Percentiles rank a stretch among this genome's conserved stretches.
Conservation (phyloP, 2,888 invertebrate species). For the Campopleginae sp. region DNA sequence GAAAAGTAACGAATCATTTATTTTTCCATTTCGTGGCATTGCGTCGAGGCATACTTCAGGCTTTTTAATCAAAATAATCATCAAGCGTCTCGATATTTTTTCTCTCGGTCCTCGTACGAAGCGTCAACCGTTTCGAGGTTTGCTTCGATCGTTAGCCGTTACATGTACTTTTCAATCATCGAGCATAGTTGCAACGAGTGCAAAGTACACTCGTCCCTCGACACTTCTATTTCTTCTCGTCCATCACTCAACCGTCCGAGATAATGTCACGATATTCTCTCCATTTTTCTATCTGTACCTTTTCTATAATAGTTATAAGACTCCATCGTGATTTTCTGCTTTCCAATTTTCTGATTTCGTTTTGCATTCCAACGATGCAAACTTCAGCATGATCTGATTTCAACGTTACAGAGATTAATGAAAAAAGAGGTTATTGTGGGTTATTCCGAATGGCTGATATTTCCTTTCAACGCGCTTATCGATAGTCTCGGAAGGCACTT, state of each 20-base stretch:
- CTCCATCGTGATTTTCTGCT: background rate
- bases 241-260: slow-evolving; percentile 19
- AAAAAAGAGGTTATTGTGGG: background rate
- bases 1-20: too few relatives aligned
- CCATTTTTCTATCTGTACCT: background rate
- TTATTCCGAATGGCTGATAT: slow-evolving; percentile 61
- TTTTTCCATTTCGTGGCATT: too few relatives aligned
- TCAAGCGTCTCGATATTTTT: background rate
- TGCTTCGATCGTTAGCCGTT: background rate
- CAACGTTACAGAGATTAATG: background rate
- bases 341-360: background rate
- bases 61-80: too few relatives aligned
- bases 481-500: slow-evolving; percentile 29
- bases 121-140: slow-evolving; percentile 12
- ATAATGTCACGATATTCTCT: slow-evolving; percentile 45
- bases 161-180: slow-evolving; percentile 20
- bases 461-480: slow-evolving; percentile 64
- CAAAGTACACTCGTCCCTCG: slow-evolving; percentile 54
- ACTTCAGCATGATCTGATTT: background rate
- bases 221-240: slow-evolving; percentile 53
- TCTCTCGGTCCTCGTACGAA: background rate
- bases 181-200: slow-evolving; percentile 8
- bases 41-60: too few relatives aligned
- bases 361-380: background rate
- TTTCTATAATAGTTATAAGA: too few relatives aligned